Percentiles rank a stretch among this genome's conserved stretches.
phyloP scores from a whole-genome alignment of 2,113 vertebrate genomes.

The Chascanopsetta lugubris region DNA sequence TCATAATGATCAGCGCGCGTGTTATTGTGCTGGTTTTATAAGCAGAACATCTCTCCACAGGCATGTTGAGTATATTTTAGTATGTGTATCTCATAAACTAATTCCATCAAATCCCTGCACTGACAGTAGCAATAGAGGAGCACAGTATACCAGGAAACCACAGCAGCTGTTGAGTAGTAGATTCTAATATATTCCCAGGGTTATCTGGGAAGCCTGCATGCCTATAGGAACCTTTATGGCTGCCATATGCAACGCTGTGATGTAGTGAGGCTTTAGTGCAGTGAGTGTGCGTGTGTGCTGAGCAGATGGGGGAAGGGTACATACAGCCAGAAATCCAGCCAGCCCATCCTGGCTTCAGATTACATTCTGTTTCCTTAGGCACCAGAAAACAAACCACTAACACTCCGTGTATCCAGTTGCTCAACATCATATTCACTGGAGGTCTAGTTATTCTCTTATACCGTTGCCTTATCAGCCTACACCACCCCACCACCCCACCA shows the following conservation, averaged over 20 bases:
- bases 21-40: not conserved
- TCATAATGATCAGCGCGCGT: too few relatives aligned
- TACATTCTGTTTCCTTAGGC: slow-evolving; percentile 76
- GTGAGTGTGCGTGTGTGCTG: slow-evolving; percentile 9
- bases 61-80: slow-evolving; percentile 11
- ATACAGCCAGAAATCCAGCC: slow-evolving; percentile 43
- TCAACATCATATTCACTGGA: slow-evolving; percentile 60
- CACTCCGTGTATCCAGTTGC: slow-evolving; percentile 71
- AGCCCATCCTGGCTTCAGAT: slow-evolving; percentile 69
- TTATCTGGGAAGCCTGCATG: slow-evolving; percentile 56
- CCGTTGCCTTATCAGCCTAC: not conserved
- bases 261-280: slow-evolving; percentile 39
- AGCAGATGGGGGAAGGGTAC: slow-evolving; percentile 65
- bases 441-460: slow-evolving; percentile 22
- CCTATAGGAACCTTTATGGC: slow-evolving; percentile 64
- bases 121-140: slow-evolving; percentile 17
- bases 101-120: not conserved
- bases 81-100: not conserved
- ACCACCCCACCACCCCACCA: not conserved
- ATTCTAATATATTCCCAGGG: slow-evolving; percentile 57
- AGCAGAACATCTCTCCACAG: not conserved
- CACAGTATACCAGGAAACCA: slow-evolving; percentile 26
- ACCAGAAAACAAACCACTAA: slow-evolving; percentile 73
- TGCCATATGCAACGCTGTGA: slow-evolving; percentile 55
- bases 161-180: slow-evolving; percentile 43